Percentiles rank a stretch among this genome's conserved stretches.
Evolutionary conservation across 2,888 invertebrate genomes (phyloP).

Genomic region (Ceramica pisi): DNA sequence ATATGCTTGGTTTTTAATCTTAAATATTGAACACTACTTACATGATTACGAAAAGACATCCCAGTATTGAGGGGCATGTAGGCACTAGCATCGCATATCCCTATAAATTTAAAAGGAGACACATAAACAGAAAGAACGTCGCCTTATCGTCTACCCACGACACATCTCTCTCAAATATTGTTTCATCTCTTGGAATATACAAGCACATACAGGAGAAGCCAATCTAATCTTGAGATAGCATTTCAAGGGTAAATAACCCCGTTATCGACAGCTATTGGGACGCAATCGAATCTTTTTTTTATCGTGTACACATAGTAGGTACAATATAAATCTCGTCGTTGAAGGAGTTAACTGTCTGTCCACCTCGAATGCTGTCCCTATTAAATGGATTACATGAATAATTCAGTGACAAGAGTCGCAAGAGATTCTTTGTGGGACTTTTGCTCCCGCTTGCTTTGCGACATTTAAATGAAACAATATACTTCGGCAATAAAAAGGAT

Average conservation of each 20-base stretch:
- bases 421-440: constrained; percentile 71
- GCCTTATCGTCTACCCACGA: constrained; percentile 11
- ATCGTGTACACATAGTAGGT: constrained; percentile 64
- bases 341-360: constrained; percentile 67
- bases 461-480: constrained; percentile 60
- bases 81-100: constrained; percentile 1
- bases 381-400: constrained; percentile 89
- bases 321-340: constrained; percentile 70
- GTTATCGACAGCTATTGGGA: constrained; percentile 63
- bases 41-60: constrained; percentile 32
- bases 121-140: constrained; percentile 25
- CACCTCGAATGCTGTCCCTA: constrained; percentile 71
- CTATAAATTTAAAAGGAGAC: constrained; percentile 35
- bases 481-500: constrained; percentile 40
- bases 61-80: constrained; percentile 13
- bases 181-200: constrained; percentile 49
- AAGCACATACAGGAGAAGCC: constrained; percentile 48
- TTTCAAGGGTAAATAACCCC: constrained; percentile 58
- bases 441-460: constrained; percentile 60
- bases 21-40: constrained; percentile 11
- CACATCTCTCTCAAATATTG: constrained; percentile 46
- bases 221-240: constrained; percentile 62
- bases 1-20: neutral
- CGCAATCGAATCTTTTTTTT: constrained; percentile 61
- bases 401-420: constrained; percentile 82